phyloP scores from a whole-genome alignment of 2,113 vertebrate species.

The Tyto alba region DNA sequence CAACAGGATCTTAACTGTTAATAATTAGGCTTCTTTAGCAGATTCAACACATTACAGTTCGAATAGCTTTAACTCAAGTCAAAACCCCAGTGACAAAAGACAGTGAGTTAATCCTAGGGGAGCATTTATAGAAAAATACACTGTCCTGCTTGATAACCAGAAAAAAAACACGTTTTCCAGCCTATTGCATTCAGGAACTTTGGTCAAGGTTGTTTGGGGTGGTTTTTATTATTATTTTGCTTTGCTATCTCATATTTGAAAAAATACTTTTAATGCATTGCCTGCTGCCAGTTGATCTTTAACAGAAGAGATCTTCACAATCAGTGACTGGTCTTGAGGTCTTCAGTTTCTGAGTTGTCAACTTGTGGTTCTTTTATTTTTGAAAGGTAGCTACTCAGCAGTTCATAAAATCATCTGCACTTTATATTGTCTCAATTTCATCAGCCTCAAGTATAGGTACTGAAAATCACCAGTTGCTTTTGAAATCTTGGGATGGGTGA shows the following conservation, averaged over 20 bases:
- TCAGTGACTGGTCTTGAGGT: background rate
- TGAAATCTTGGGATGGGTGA: background rate
- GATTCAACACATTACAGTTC: background rate
- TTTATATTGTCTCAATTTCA: background rate
- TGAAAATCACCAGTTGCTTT: background rate
- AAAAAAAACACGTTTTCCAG: background rate
- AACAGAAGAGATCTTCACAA: background rate
- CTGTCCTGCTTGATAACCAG: background rate
- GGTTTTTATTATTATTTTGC: background rate
- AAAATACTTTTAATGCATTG: background rate
- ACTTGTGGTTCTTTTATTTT: background rate
- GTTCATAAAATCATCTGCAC: background rate
- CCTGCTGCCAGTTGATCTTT: background rate
- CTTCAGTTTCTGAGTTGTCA: background rate
- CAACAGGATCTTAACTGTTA: background rate
- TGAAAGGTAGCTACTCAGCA: background rate
- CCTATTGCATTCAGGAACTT: background rate
- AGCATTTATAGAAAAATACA: background rate
- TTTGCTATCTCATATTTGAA: background rate
- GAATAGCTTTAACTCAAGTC: background rate
- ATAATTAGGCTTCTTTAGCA: background rate
- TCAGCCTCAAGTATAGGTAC: background rate
- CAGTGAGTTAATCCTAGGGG: background rate
- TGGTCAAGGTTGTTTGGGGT: background rate
- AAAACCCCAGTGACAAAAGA: background rate